phyloP scores from a whole-genome alignment of 2,888 invertebrate genomes.

The Psylliodes chrysocephalus region DNA sequence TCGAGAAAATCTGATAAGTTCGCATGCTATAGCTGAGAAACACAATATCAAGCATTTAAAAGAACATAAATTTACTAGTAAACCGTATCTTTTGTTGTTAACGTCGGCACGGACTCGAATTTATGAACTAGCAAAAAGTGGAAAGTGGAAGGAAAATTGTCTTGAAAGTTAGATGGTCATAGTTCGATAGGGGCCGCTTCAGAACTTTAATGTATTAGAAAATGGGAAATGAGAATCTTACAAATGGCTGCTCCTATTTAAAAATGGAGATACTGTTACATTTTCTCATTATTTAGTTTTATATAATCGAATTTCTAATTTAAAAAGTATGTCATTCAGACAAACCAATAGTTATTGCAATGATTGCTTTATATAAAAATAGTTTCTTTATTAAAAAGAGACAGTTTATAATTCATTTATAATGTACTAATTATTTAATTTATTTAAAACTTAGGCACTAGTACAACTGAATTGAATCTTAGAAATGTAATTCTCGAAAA shows the following conservation, averaged over 20 bases:
- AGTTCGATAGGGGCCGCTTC: slow-evolving; percentile 6
- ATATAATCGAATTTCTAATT: too few relatives aligned
- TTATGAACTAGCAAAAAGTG: slow-evolving; percentile 31
- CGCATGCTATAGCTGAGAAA: slow-evolving; percentile 21
- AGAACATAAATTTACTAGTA: slow-evolving; percentile 37
- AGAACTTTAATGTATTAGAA: slow-evolving; percentile 13
- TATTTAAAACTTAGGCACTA: too few relatives aligned
- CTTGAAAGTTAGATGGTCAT: not conserved
- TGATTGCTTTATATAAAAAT: too few relatives aligned
- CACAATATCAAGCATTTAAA: slow-evolving; percentile 39
- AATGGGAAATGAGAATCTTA: slow-evolving; percentile 17
- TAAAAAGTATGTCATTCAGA: too few relatives aligned
- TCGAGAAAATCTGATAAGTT: slow-evolving; percentile 41
- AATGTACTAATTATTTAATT: too few relatives aligned
- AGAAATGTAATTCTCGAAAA: too few relatives aligned
- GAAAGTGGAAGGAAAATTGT: slow-evolving; percentile 6
- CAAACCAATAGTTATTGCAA: too few relatives aligned
- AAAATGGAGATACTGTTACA: too few relatives aligned
- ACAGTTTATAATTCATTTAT: too few relatives aligned
- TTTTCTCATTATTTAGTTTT: too few relatives aligned
- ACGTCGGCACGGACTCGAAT: slow-evolving; percentile 28
- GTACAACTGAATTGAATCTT: too few relatives aligned
- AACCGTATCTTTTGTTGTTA: slow-evolving; percentile 37
- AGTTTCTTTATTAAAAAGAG: too few relatives aligned
- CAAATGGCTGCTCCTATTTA: slow-evolving; percentile 10